These are phyloP conservation scores for Eulemur rufifrons DNA, from an alignment of 2,113 vertebrate species.

Conservation along the genomic window DNA sequence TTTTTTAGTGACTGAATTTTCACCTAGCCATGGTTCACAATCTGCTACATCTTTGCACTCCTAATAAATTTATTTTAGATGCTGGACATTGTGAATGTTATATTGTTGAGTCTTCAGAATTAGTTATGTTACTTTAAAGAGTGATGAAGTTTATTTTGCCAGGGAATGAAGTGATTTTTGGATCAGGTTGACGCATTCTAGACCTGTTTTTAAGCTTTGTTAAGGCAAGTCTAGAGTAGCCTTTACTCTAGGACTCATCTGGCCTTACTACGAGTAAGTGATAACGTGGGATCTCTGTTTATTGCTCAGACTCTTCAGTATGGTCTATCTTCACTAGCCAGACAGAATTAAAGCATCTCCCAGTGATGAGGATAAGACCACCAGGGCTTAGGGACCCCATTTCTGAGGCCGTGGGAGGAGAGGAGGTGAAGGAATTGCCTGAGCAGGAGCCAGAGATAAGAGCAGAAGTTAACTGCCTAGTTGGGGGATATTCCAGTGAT, in stretches of 20 bases:
- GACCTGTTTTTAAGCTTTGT: neutral
- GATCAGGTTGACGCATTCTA: neutral
- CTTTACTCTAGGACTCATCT: neutral
- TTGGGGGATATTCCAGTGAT: too few species aligned
- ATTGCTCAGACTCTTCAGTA: neutral
- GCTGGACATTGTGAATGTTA: neutral
- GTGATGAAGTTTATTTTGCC: neutral
- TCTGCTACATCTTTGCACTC: neutral
- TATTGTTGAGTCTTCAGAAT: neutral
- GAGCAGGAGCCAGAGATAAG: too few species aligned
- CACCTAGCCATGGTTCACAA: neutral
- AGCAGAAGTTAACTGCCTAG: too few species aligned
- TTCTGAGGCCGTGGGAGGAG: too few species aligned
- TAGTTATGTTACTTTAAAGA: neutral
- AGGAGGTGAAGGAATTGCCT: too few species aligned
- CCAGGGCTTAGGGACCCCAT: too few species aligned
- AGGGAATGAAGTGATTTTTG: neutral
- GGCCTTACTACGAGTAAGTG: neutral
- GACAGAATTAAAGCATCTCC: neutral
- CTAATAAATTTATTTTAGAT: neutral
- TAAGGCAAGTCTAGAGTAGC: neutral
- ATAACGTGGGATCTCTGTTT: neutral
- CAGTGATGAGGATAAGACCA: neutral
- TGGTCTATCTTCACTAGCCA: neutral
- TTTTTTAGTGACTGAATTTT: neutral